Evolutionary conservation across 2,113 vertebrate genomes (phyloP).

Genomic region (Baryphthengus martii): DNA sequence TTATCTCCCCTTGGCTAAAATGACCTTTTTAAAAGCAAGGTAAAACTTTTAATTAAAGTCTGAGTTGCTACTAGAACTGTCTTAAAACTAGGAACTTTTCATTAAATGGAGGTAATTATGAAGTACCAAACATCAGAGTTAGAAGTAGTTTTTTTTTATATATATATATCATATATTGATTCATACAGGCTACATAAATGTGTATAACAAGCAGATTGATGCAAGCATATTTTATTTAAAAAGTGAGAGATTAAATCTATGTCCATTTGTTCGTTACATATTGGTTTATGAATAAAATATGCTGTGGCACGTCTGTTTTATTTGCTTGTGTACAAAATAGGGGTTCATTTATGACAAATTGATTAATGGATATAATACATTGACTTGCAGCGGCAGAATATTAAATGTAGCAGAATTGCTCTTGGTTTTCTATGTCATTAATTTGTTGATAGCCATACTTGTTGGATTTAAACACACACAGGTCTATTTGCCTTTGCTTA

Average conservation of each 20-base stretch:
- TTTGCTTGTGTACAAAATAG: conserved; percentile 1
- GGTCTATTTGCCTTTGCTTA: conserved; percentile 14
- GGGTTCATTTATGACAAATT: conserved; percentile 34
- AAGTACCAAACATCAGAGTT: conserved; percentile 10
- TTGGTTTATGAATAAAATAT: conserved; percentile 40
- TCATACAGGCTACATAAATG: conserved; percentile 2
- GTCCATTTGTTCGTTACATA: conserved; percentile 6
- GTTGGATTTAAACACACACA: conserved; percentile 19
- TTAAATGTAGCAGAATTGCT: conserved; percentile 14
- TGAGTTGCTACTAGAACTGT: conserved; percentile 42
- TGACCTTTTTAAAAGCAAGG: conserved; percentile 68
- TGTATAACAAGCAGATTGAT: conserved; percentile 6
- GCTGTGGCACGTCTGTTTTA: background rate
- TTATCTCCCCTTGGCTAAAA: conserved; percentile 67
- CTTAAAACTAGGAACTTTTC: conserved; percentile 33
- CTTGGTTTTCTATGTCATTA: conserved; percentile 43
- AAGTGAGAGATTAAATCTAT: background rate
- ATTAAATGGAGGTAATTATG: conserved; percentile 31
- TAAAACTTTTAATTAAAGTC: conserved; percentile 74
- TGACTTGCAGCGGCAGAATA: conserved; percentile 11
- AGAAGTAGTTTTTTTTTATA: background rate
- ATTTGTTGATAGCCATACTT: conserved; percentile 18
- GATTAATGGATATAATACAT: conserved; percentile 53
- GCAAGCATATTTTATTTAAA: conserved; percentile 13
- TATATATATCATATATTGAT: background rate